Percentiles rank a stretch among this genome's conserved stretches.
These are phyloP conservation scores for Atherinomorus stipes DNA, from an alignment of 2,113 vertebrate genomes.

Conservation along the genomic window DNA sequence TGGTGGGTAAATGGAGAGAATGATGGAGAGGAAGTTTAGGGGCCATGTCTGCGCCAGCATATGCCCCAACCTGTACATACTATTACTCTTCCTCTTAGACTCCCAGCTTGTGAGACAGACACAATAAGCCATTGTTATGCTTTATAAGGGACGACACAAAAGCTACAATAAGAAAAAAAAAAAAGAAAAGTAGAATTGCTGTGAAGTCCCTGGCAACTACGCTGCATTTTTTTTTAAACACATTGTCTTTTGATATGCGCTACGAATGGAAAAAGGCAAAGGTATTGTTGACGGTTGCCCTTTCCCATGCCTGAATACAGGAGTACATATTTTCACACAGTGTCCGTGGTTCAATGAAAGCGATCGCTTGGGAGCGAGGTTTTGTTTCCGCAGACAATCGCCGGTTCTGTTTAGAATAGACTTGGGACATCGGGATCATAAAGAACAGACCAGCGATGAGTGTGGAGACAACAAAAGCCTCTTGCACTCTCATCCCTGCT, in stretches of 20 bases:
- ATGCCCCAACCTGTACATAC: slow-evolving; percentile 67
- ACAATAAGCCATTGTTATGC: slow-evolving; percentile 71
- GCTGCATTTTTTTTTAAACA: slow-evolving; percentile 17
- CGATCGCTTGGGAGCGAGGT: slow-evolving; percentile 64
- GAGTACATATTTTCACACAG: slow-evolving; percentile 70
- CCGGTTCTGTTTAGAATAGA: slow-evolving; percentile 49
- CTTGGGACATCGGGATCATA: slow-evolving; percentile 64
- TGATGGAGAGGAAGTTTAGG: slow-evolving; percentile 68
- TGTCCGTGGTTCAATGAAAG: slow-evolving; percentile 66
- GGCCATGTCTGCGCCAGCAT: slow-evolving; percentile 64
- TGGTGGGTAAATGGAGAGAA: slow-evolving; percentile 64
- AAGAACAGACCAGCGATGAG: slow-evolving; percentile 55
- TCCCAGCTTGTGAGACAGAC: slow-evolving; percentile 47
- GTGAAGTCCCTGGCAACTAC: slow-evolving; percentile 65
- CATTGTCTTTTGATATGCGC: slow-evolving; percentile 49
- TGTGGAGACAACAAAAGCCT: slow-evolving; percentile 64
- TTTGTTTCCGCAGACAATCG: slow-evolving; percentile 75
- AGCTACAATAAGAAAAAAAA: slow-evolving; percentile 51
- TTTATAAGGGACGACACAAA: slow-evolving; percentile 65
- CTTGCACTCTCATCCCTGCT: slow-evolving; percentile 56
- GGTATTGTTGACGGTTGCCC: slow-evolving; percentile 69
- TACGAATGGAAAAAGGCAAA: slow-evolving; percentile 48
- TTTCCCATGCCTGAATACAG: slow-evolving; percentile 57
- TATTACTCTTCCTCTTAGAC: slow-evolving; percentile 63
- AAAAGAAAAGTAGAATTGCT: slow-evolving; percentile 32